phyloP scores from a whole-genome alignment of 2,797 vertebrate genomes.

The Pteropus rufus region DNA sequence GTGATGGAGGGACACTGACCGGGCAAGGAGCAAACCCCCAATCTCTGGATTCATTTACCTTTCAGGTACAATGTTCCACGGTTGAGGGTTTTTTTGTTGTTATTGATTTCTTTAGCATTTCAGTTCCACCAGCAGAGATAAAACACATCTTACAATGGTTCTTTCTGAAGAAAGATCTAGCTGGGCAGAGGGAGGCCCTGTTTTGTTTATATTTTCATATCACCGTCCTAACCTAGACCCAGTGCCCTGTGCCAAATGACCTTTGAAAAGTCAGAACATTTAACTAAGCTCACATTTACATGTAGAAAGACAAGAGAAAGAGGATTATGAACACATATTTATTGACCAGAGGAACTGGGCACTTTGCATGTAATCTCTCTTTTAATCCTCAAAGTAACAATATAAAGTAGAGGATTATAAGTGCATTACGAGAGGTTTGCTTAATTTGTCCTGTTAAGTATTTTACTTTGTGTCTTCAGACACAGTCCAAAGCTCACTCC shows the following conservation, averaged over 20 bases:
- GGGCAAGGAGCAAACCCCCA: rapidly evolving
- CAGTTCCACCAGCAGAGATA: background rate
- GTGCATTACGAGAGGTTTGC: background rate
- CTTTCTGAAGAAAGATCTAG: constrained; percentile 7
- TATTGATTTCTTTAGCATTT: background rate
- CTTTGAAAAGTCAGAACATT: background rate
- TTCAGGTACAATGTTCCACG: background rate
- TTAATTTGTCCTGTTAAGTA: background rate
- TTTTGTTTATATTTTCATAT: background rate
- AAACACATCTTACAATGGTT: background rate
- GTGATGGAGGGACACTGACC: rapidly evolving
- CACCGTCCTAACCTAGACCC: background rate
- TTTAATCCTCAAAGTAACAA: background rate
- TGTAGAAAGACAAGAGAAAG: background rate
- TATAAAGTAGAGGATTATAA: background rate
- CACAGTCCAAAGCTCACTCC: background rate
- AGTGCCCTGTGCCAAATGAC: background rate
- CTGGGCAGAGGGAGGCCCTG: background rate
- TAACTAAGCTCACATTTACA: background rate
- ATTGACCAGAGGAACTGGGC: background rate
- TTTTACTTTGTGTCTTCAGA: background rate
- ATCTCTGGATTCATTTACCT: background rate
- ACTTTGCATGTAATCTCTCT: background rate
- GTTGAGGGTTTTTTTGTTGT: background rate
- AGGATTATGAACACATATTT: background rate